Base-by-base conservation (phyloP, 2,797 vertebrate genomes). In the Acipenser transmontanus region DNA sequence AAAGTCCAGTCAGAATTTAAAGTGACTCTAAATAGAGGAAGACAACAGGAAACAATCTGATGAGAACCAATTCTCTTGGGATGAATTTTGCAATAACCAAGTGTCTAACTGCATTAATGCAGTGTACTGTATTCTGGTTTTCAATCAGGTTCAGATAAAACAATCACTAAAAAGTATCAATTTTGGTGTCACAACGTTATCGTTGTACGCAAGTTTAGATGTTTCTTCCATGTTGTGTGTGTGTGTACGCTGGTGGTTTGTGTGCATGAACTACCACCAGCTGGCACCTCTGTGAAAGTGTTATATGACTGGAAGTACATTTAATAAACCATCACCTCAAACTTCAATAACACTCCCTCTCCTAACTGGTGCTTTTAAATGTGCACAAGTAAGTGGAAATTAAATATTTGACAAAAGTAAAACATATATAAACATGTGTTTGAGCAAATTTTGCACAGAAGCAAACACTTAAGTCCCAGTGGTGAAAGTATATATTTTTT, bases 181-280 rank as follows among this genome's bases (percentile, higher is more conserved):
- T 4, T 34, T 34, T 64, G 66, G 67, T 68, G 69, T 69, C 67
- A 69, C 61, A 68, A n/a, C 57, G 73, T 73, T 72, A 75, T 78
- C 76, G 71, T 12, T 69, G 67, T 68, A 20, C 61, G 4, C 34
- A 34, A 34, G 34, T 34, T 34, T 34, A 34, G 4, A 34, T 3
- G 57, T 56, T 50, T 1, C 17, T 17, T 71, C 63, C 13, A 1
- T 50, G 13, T 74, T 75, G 78, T 79, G 78, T 76, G 69, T 70
- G 65, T 52, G 56, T 60, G 59, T 54, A 54, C 7, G 7, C 52
- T 34, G 34, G 34, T 34, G 34, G 34, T 34, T 34, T 34, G 34
- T 34, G 81, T 81, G 86, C 87, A 85, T 89, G 83, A 85, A 81
- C 80, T 82, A 78, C 79, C 82, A 88, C 79, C 86, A 88, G 86